phyloP scores from a whole-genome alignment of 1,140 invertebrate species.

The Sinonovacula constricta region DNA sequence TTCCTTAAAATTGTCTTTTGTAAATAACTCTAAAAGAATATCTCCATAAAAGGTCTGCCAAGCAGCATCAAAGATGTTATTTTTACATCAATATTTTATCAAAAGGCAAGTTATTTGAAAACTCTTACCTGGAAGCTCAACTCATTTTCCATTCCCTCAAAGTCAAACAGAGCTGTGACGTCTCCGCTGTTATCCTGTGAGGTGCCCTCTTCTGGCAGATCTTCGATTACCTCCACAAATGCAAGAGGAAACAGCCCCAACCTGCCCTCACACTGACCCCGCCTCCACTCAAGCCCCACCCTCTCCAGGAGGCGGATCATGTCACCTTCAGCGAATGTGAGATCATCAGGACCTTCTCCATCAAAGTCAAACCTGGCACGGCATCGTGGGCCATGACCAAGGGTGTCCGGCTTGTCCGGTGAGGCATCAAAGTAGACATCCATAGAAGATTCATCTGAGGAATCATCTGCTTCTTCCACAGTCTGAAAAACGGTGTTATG shows the following conservation, averaged over 20 bases:
- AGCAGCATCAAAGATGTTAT: no score
- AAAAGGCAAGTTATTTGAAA: no score
- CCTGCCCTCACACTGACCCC: slow-evolving; percentile 84
- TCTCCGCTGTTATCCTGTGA: neutral
- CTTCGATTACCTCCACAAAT: slow-evolving; percentile 83
- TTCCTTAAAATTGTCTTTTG: no score
- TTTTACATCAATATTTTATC: no score
- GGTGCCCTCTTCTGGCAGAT: slow-evolving; percentile 56
- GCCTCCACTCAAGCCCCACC: slow-evolving; percentile 90
- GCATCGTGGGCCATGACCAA: slow-evolving; percentile 75
- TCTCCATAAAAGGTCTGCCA: no score
- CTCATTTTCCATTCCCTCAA: slow-evolving; percentile 83
- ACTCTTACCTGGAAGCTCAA: slow-evolving; percentile 69
- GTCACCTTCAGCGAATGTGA: slow-evolving; percentile 83
- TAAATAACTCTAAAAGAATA: no score
- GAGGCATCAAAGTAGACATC: slow-evolving; percentile 35
- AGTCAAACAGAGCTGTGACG: slow-evolving; percentile 81
- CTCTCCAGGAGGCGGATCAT: slow-evolving; percentile 83
- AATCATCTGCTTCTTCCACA: slow-evolving; percentile 16
- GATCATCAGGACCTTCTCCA: slow-evolving; percentile 83
- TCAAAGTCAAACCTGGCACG: slow-evolving; percentile 82
- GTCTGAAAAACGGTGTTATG: slow-evolving; percentile 2
- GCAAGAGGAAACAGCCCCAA: slow-evolving; percentile 90
- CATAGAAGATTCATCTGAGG: slow-evolving; percentile 15
- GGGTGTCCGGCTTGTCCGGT: slow-evolving; percentile 57